Evolutionary conservation across 2,888 invertebrate species (phyloP).

Genomic region (Melanchra persicariae): DNA sequence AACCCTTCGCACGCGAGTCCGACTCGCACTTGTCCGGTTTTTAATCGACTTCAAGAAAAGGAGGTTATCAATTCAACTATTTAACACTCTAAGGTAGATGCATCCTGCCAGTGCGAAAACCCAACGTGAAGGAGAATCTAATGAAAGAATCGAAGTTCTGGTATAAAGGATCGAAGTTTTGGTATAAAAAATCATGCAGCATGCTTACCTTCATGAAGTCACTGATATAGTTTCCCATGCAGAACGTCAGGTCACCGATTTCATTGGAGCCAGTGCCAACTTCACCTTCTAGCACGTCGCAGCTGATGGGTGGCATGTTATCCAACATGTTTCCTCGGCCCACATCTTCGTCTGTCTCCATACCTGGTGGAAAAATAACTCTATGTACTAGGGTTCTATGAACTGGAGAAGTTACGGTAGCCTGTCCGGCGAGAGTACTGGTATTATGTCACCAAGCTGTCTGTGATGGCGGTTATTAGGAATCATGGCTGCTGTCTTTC

Average conservation of each 20-base stretch:
- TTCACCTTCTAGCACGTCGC: constrained; percentile 80
- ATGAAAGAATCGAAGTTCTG: too few species aligned
- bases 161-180: not conserved
- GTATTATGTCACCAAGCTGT: not conserved
- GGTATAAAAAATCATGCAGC: not conserved
- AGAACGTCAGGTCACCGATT: constrained; percentile 95
- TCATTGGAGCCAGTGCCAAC: constrained; percentile 89
- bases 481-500: not conserved
- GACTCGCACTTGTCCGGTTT: too few species aligned
- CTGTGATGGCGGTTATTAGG: not conserved
- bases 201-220: constrained; percentile 94
- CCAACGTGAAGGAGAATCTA: too few species aligned
- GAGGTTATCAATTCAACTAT: too few species aligned
- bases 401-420: not conserved
- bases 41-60: too few species aligned
- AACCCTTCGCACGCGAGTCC: too few species aligned
- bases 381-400: not conserved
- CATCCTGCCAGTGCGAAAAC: too few species aligned
- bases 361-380: constrained; percentile 59
- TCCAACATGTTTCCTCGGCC: constrained; percentile 80
- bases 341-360: constrained; percentile 85
- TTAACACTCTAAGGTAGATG: too few species aligned
- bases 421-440: not conserved
- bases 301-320: constrained; percentile 84
- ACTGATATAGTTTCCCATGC: constrained; percentile 95